A percentile compares a stretch with the other conserved stretches of the same genome.
Conservation (phyloP, 2,888 invertebrate species). For the Tuberolachnus salignus region DNA sequence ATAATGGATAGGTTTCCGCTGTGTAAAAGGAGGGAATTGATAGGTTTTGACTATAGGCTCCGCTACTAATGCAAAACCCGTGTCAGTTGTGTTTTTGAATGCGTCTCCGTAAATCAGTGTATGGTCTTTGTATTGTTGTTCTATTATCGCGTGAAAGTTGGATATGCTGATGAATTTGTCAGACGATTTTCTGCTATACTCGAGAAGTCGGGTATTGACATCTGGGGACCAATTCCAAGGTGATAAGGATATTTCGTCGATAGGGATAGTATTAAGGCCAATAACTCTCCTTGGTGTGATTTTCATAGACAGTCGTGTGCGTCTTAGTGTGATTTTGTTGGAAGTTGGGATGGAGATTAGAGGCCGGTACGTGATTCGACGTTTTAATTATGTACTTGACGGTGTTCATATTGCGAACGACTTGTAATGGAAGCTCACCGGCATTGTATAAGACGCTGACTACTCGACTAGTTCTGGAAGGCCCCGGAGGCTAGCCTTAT, state of each 20-base stretch:
- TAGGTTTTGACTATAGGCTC: not conserved
- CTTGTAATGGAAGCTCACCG: not conserved
- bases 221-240: conserved; percentile 5
- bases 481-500: not conserved
- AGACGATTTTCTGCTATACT: conserved; percentile 10
- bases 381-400: not conserved
- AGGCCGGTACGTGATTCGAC: not conserved
- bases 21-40: conserved; percentile 6
- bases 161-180: not conserved
- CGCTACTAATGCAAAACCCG: not conserved
- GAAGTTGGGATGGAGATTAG: conserved; percentile 14
- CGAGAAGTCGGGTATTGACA: conserved; percentile 1
- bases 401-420: conserved; percentile 2
- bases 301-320: conserved; percentile 10
- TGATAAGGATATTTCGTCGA: not conserved
- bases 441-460: not conserved
- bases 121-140: too few relatives aligned
- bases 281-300: conserved; percentile 2
- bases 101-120: conserved; percentile 5
- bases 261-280: not conserved
- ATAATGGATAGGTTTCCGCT: conserved; percentile 2
- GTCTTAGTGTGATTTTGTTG: conserved; percentile 4
- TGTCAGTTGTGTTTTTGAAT: not conserved
- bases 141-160: too few relatives aligned
- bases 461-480: not conserved